Conservation (phyloP, 2,113 vertebrate species). For the Lutjanus erythropterus region DNA sequence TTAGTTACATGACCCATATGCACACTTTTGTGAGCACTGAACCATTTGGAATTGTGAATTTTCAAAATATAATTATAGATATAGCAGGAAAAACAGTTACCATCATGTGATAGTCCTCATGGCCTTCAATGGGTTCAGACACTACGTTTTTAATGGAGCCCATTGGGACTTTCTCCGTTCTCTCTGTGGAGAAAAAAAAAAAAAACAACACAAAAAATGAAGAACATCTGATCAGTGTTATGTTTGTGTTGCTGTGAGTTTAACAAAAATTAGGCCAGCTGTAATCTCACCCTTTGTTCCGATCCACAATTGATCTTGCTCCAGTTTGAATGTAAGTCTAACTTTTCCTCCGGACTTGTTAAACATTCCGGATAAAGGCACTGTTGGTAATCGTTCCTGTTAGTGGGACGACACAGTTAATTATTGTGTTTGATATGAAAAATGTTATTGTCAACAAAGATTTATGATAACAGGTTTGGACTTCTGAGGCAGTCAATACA, state of each 20-base stretch:
- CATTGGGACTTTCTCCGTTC: slow-evolving; percentile 99
- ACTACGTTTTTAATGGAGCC: slow-evolving; percentile 99
- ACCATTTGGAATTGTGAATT: neutral
- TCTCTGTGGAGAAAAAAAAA: slow-evolving; percentile 86
- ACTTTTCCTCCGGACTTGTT: slow-evolving; percentile 99
- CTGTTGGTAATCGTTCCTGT: slow-evolving; percentile 97
- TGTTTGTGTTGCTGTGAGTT: slow-evolving; percentile 6
- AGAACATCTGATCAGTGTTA: neutral
- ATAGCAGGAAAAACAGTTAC: slow-evolving; percentile 75
- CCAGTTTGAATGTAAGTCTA: slow-evolving; percentile 97
- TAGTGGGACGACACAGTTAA: slow-evolving; percentile 8
- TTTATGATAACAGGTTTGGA: neutral
- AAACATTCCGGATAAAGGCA: slow-evolving; percentile 98
- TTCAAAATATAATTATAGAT: neutral
- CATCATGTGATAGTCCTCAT: slow-evolving; percentile 99
- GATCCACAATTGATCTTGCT: slow-evolving; percentile 99
- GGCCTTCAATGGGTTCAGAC: slow-evolving; percentile 97
- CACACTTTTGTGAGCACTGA: neutral
- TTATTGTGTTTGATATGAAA: neutral
- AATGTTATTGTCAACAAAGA: too few relatives aligned
- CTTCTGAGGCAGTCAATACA: neutral
- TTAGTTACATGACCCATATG: neutral
- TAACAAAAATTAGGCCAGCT: neutral
- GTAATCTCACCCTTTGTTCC: slow-evolving; percentile 95
- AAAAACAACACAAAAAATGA: slow-evolving; percentile 2